Conservation (phyloP, 1,140 invertebrate species). For the Trichomalopsis sarcophagae region DNA sequence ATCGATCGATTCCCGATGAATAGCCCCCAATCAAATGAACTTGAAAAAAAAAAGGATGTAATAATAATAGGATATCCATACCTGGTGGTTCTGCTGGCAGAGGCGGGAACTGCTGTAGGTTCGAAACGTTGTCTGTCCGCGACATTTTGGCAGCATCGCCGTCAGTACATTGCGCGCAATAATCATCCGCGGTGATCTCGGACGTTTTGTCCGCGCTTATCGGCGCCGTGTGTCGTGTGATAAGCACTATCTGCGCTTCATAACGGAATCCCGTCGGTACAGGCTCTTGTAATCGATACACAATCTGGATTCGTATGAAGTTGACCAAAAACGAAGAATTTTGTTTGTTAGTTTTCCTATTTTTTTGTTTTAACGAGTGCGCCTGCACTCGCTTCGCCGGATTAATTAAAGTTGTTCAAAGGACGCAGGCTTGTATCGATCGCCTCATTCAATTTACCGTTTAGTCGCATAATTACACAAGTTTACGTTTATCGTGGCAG, state of each 20-base stretch:
- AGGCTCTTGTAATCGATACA: neutral
- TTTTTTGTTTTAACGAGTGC: neutral
- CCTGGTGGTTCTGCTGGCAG: neutral
- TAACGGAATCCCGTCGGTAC: slow-evolving; percentile 2
- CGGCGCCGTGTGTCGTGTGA: slow-evolving; percentile 42
- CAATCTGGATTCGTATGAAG: slow-evolving; percentile 9
- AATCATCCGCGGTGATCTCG: neutral
- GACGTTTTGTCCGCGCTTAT: slow-evolving; percentile 47
- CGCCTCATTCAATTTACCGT: too few species aligned
- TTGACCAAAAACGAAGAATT: neutral
- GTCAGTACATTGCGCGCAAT: neutral
- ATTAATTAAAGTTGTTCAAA: neutral
- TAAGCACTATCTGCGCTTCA: slow-evolving; percentile 53
- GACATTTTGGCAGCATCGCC: slow-evolving; percentile 20
- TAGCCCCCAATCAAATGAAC: too few species aligned
- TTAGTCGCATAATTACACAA: neutral
- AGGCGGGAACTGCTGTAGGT: neutral
- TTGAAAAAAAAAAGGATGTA: too few species aligned
- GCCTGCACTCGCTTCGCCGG: neutral
- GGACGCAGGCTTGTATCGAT: too few species aligned
- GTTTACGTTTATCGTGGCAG: neutral
- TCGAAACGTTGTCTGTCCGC: neutral
- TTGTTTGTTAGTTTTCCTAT: neutral
- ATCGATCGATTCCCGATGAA: too few species aligned
- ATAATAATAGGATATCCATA: neutral